Evolutionary conservation across 2,888 invertebrate genomes (phyloP).

Genomic region (Priocnemis perturbator): DNA sequence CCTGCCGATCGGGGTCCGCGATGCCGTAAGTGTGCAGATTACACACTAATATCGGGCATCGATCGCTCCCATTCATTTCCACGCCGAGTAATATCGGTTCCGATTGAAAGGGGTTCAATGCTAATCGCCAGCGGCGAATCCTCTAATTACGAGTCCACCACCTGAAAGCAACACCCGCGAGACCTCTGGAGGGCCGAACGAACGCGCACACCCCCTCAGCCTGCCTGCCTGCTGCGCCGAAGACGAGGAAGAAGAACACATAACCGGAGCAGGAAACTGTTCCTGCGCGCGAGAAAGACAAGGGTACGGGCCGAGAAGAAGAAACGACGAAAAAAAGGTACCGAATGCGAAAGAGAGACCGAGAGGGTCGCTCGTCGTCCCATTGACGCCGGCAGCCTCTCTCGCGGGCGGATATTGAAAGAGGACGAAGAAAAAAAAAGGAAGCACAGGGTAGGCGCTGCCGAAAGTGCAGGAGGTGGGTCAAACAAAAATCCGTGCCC

Average conservation of each 20-base stretch:
- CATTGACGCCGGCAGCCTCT: conserved; percentile 51
- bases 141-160: too few relatives aligned
- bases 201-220: too few relatives aligned
- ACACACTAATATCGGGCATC: too few relatives aligned
- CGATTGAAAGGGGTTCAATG: too few relatives aligned
- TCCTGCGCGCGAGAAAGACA: conserved; percentile 6
- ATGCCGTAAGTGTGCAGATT: too few relatives aligned
- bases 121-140: too few relatives aligned
- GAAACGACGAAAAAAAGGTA: neutral
- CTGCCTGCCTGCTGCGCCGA: neutral
- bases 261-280: too few relatives aligned
- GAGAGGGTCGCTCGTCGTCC: conserved; percentile 37
- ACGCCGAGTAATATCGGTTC: too few relatives aligned
- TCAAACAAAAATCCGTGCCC: conserved; percentile 24
- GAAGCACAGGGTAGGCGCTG: conserved; percentile 9
- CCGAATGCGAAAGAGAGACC: conserved; percentile 21
- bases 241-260: neutral
- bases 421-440: conserved; percentile 21
- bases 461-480: conserved; percentile 16
- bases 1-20: too few relatives aligned
- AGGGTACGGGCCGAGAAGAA: neutral
- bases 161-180: too few relatives aligned
- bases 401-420: conserved; percentile 55
- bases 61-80: too few relatives aligned
- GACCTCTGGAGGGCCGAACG: too few relatives aligned